Evolutionary conservation across 2,113 vertebrate species (phyloP).

Genomic region (Hippocampus abdominalis): DNA sequence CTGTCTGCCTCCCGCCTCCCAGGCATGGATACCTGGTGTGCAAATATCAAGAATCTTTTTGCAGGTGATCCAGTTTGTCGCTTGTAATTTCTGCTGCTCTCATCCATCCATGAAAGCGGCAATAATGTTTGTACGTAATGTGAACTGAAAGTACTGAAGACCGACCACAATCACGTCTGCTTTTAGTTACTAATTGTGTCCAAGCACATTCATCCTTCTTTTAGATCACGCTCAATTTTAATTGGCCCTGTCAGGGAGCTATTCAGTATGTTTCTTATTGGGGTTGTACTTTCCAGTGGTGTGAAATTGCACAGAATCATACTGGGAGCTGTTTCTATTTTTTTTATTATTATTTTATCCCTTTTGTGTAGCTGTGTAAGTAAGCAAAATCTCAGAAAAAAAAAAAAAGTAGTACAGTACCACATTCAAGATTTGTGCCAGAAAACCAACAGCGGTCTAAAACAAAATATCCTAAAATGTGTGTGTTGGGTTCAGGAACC

Average conservation of each 20-base stretch:
- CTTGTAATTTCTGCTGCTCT: constrained; percentile 4
- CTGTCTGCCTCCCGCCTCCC: neutral
- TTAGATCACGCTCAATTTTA: neutral
- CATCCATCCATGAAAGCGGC: neutral
- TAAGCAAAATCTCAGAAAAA: neutral
- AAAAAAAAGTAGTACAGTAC: neutral
- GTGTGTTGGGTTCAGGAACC: neutral
- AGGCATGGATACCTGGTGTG: neutral
- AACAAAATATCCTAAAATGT: neutral
- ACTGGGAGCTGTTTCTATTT: too few species aligned
- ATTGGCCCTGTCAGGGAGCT: neutral
- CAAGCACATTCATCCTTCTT: neutral
- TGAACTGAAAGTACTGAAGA: neutral
- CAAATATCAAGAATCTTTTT: neutral
- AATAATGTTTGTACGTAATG: neutral
- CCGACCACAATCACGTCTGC: neutral
- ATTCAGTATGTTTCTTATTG: neutral
- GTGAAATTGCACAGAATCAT: neutral
- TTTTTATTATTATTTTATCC: too few species aligned
- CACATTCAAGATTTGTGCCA: neutral
- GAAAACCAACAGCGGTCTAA: neutral
- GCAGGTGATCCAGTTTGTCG: constrained; percentile 5
- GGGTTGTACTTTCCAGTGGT: neutral
- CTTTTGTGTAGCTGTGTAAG: neutral
- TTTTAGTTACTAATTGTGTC: neutral